phyloP scores from a whole-genome alignment of 2,113 vertebrate species.

The Zonotrichia leucophrys region DNA sequence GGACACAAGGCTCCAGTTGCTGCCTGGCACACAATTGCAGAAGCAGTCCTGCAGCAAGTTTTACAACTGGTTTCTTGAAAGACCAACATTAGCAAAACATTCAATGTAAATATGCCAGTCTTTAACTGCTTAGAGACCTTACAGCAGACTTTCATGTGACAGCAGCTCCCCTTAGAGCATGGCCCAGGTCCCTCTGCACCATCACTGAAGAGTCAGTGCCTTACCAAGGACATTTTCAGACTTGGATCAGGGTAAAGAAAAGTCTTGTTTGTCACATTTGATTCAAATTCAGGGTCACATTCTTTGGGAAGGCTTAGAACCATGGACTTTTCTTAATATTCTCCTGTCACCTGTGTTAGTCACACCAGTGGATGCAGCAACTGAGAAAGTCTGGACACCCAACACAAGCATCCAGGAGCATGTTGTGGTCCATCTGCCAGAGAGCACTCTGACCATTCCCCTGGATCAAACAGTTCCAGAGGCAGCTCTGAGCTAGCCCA shows the following conservation, averaged over 20 bases:
- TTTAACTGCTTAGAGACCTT: not conserved
- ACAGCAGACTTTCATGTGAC: not conserved
- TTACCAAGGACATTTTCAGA: not conserved
- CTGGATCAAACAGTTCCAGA: not conserved
- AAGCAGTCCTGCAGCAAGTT: not conserved
- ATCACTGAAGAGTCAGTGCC: not conserved
- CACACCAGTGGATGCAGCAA: not conserved
- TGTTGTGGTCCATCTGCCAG: not conserved
- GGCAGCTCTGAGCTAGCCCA: not conserved
- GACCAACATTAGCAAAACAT: not conserved
- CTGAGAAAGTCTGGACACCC: not conserved
- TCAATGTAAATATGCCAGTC: not conserved
- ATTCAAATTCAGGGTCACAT: not conserved
- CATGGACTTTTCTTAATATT: not conserved
- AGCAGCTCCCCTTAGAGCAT: not conserved
- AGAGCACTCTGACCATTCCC: not conserved
- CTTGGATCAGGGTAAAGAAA: not conserved
- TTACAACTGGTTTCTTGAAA: conserved; percentile 1
- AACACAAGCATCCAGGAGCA: not conserved
- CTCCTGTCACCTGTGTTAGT: not conserved
- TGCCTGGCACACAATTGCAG: not conserved
- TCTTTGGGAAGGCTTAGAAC: not conserved
- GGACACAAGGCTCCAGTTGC: not conserved
- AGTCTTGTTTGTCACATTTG: not conserved
- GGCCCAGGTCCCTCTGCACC: not conserved